Base-by-base conservation (phyloP, 1,140 invertebrate genomes). In the Drosophila insularis region DNA sequence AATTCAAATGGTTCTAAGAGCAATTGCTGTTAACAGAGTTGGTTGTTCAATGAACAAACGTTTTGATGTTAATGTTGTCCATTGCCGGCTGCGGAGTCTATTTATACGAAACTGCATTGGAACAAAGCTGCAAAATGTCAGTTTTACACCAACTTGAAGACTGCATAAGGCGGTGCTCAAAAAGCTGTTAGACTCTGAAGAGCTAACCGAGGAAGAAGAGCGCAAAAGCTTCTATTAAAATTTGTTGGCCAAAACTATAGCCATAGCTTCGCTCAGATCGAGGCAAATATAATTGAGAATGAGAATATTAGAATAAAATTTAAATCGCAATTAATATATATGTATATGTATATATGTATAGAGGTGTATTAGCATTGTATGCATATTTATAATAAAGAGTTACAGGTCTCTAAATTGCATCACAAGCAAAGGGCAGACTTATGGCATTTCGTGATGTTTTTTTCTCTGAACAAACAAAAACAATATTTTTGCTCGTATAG, bases 41-140 rank as follows among this genome's bases (percentile, higher is more conserved):
- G 75, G 75, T 89, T 84, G 80, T 91, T 90, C 90, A 91, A 89
- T 91, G 90, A 90, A 90, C 82, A 80, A 85, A 79, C 66, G 90
- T 78, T 90, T 85, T 85, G 75, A 63, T 63, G 68, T 91, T 91
- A 90, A 91, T 91, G 90, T 91, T 91, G 73, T 87, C 90, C 67
- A 81, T 81, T 90, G 80, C 86, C 86, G 86, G 86, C 82, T 85
- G 77, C 68, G 78, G 78, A 81, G 75, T 75, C 80, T 91, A 91
- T 91, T 91, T 91, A 91, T 91, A 91, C 80, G 62, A 75, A 87
- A 86, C 73, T 68, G 75, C 75, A 74, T 60, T 66, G 73, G 50
- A 72, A 37, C 32, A 63, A 66, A 68, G 63, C 61, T 59, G 75
- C 72, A 65, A 68, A 68, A 77, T 81, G 78, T 87, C 82, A 84